Percentiles rank a stretch among this genome's conserved stretches.
phyloP scores from a whole-genome alignment of 2,113 vertebrate genomes.

The Scartelaos histophorus region DNA sequence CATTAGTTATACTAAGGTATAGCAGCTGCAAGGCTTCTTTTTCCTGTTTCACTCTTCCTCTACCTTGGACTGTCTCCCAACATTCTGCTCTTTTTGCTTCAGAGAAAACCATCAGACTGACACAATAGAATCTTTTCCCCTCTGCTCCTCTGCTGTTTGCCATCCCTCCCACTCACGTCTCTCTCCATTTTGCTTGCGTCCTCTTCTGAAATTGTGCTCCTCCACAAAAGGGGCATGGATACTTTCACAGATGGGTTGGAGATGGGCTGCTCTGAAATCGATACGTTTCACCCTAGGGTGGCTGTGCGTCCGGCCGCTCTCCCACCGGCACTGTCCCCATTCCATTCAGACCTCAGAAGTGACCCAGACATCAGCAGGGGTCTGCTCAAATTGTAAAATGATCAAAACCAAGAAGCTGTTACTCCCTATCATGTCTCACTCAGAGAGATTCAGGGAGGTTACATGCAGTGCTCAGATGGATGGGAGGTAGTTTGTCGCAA shows the following conservation, averaged over 20 bases:
- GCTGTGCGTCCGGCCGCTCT: conserved; percentile 23
- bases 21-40: conserved; percentile 34
- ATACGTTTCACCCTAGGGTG: conserved; percentile 48
- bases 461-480: conserved; percentile 19
- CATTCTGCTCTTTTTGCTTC: conserved; percentile 64
- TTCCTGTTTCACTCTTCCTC: conserved; percentile 33
- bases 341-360: conserved; percentile 30
- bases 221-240: conserved; percentile 52
- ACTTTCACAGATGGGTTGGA: conserved; percentile 55
- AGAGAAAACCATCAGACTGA: conserved; percentile 59
- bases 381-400: conserved; percentile 29
- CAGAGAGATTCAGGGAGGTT: conserved; percentile 13
- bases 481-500: conserved; percentile 29
- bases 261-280: conserved; percentile 45
- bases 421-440: conserved; percentile 9
- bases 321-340: conserved; percentile 4
- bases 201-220: conserved; percentile 58
- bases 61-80: conserved; percentile 43
- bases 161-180: conserved; percentile 52
- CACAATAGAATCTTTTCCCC: conserved; percentile 55
- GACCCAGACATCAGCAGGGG: conserved; percentile 37
- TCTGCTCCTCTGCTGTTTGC: conserved; percentile 26
- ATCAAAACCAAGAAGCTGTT: conserved; percentile 30
- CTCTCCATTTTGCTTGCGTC: conserved; percentile 47
- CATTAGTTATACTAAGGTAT: conserved; percentile 21